phyloP scores from a whole-genome alignment of 2,797 vertebrate species.

The Dicrostonyx torquatus region DNA sequence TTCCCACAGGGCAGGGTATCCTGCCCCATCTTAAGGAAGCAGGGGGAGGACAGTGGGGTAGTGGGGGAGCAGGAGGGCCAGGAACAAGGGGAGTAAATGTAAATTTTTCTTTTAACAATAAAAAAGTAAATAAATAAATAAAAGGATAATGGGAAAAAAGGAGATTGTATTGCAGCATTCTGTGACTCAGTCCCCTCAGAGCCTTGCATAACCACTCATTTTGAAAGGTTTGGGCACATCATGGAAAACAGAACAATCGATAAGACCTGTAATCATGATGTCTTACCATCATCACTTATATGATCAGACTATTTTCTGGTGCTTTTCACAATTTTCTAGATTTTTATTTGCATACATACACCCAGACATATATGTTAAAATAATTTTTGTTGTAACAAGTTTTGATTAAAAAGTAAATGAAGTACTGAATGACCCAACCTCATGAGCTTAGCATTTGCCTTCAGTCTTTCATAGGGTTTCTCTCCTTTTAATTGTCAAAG shows the following conservation, averaged over 20 bases:
- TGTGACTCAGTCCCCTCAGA: not conserved
- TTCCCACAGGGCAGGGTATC: too few species aligned
- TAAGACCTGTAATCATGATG: not conserved
- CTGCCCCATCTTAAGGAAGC: too few species aligned
- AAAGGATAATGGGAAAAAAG: too few species aligned
- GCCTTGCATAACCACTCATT: not conserved
- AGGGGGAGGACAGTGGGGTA: too few species aligned
- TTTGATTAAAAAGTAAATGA: conserved; percentile 22
- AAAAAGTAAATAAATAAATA: too few species aligned
- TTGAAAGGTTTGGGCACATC: not conserved
- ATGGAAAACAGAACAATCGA: not conserved
- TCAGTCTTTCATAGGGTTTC: not conserved
- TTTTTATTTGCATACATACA: not conserved
- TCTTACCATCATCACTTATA: not conserved
- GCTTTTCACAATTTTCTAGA: not conserved
- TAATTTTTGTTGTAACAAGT: not conserved
- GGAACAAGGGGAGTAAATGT: too few species aligned
- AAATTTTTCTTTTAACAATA: too few species aligned
- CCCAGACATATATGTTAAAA: not conserved
- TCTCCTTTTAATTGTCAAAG: not conserved
- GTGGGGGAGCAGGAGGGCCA: too few species aligned
- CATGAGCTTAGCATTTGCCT: not conserved
- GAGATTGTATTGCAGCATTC: not conserved
- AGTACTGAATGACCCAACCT: not conserved
- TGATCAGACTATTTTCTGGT: not conserved